phyloP scores from a whole-genome alignment of 2,113 vertebrate genomes.

The Embiotoca jacksoni region DNA sequence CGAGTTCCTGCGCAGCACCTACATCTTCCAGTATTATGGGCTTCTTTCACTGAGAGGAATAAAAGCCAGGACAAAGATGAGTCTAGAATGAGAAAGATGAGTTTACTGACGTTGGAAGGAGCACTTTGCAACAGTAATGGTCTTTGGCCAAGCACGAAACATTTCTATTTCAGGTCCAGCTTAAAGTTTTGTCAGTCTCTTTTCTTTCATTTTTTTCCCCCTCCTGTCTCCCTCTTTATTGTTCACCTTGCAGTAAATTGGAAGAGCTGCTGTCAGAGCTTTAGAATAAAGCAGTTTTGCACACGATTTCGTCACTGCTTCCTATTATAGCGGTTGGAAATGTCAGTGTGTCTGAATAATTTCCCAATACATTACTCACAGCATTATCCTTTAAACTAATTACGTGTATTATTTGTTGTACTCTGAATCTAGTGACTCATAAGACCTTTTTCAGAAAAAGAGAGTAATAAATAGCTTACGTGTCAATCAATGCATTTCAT shows the following conservation, averaged over 20 bases:
- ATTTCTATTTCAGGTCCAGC: constrained; percentile 28
- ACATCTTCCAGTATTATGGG: neutral
- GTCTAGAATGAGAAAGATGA: constrained; percentile 22
- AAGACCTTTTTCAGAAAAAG: neutral
- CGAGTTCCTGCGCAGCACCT: neutral
- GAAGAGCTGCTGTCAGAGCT: neutral
- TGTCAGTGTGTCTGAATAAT: neutral
- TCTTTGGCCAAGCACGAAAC: constrained; percentile 18
- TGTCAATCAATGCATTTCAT: neutral
- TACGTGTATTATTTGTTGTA: neutral
- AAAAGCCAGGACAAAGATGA: constrained; percentile 30
- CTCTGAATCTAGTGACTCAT: neutral
- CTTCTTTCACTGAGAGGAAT: constrained; percentile 27
- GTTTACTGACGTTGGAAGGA: constrained; percentile 26
- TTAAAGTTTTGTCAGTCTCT: constrained; percentile 9
- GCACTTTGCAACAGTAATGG: constrained; percentile 2
- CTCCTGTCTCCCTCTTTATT: neutral
- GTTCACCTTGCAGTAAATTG: neutral
- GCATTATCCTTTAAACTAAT: neutral
- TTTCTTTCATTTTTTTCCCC: neutral
- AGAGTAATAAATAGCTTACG: neutral
- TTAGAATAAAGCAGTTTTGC: constrained; percentile 12
- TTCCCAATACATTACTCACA: neutral
- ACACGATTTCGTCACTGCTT: neutral
- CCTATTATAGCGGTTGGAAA: neutral